Evolutionary conservation across 2,888 invertebrate species (phyloP).

Genomic region (Leucophenga montana): DNA sequence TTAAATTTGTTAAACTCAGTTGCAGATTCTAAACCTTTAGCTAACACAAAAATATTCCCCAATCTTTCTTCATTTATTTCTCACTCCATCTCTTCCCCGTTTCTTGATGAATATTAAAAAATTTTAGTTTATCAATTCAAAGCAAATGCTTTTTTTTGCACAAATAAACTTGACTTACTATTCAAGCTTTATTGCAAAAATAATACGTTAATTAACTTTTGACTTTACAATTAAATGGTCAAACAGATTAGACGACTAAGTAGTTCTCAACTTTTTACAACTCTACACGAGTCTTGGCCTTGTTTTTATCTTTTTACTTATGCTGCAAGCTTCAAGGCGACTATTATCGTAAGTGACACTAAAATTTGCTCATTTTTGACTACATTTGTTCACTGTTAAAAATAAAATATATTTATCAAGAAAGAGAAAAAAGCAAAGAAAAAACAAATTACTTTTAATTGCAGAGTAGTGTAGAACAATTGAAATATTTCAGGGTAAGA

Average conservation of each 20-base stretch:
- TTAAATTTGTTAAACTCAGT: too few species aligned
- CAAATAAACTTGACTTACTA: neutral
- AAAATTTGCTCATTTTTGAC: too few species aligned
- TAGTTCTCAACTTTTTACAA: neutral
- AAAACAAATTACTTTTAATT: neutral
- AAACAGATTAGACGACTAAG: conserved; percentile 8
- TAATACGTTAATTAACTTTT: conserved; percentile 54
- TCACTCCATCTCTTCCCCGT: too few species aligned
- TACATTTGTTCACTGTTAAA: too few species aligned
- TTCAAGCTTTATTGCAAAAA: neutral
- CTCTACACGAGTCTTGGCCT: neutral
- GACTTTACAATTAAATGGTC: conserved; percentile 32
- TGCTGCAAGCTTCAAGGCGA: neutral
- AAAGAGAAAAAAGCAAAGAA: neutral
- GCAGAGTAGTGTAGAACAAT: neutral
- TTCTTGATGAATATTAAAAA: too few species aligned
- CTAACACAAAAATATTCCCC: neutral
- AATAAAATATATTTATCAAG: too few species aligned
- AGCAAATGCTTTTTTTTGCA: neutral
- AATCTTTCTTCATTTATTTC: neutral
- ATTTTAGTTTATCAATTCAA: too few species aligned
- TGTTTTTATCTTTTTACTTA: neutral
- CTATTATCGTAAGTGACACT: neutral
- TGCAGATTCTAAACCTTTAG: too few species aligned
- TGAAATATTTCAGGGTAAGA: neutral